Percentiles rank a stretch among this genome's conserved stretches.
These are phyloP conservation scores for Nasonovia ribisnigri DNA, from an alignment of 2,888 invertebrate species.

Conservation along the genomic window DNA sequence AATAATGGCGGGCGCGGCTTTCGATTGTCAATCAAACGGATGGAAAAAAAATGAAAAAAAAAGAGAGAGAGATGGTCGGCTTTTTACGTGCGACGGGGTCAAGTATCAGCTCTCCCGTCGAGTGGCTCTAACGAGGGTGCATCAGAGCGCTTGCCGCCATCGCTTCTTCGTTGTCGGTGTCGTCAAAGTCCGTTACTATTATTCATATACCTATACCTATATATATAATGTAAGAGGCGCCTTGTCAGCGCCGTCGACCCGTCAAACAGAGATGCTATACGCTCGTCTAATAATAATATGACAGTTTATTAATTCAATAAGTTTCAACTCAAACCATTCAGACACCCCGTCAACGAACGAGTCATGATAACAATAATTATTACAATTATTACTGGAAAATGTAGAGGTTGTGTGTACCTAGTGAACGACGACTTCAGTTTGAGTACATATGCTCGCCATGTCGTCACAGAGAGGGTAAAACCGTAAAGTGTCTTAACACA, in stretches of 20 bases:
- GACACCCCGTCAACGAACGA: background rate
- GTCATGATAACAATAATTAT: background rate
- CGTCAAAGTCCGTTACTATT: background rate
- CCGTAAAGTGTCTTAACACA: background rate
- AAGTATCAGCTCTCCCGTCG: slow-evolving; percentile 42
- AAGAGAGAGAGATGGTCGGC: slow-evolving; percentile 33
- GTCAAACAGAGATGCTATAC: background rate
- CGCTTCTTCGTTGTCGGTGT: background rate
- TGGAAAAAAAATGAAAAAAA: background rate
- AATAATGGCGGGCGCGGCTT: slow-evolving; percentile 45
- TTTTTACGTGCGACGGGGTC: slow-evolving; percentile 30
- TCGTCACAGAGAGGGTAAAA: background rate
- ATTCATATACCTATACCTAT: background rate
- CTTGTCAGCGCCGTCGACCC: background rate
- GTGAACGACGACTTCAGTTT: background rate
- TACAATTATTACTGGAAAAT: background rate
- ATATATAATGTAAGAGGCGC: background rate
- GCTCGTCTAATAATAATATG: background rate
- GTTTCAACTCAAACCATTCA: background rate
- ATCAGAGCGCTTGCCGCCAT: background rate
- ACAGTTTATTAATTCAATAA: background rate
- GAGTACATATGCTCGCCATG: background rate
- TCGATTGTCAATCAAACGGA: slow-evolving; percentile 53
- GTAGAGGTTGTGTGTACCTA: background rate
- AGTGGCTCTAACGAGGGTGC: slow-evolving; percentile 32